Base-by-base conservation (phyloP, 1,140 invertebrate species). In the Heliconius hewitsoni region DNA sequence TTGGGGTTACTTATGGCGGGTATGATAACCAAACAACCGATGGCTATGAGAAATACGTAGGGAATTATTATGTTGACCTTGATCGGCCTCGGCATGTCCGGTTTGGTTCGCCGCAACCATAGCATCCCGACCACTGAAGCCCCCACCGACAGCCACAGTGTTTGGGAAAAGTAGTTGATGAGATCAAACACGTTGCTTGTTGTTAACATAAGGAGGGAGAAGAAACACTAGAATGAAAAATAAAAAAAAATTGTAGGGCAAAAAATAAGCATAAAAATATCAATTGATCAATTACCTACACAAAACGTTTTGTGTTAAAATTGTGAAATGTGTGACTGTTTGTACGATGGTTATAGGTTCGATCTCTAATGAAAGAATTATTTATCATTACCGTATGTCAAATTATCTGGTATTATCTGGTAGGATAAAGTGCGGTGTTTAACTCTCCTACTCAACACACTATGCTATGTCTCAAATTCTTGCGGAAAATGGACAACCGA, bases 31-130 rank as follows among this genome's bases (percentile, higher is more conserved):
- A 99, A 94, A 82, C 98, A 98, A 46, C 96, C 95, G 85, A 98
- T 98, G 72, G 98, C 97, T 1, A 97, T 90, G 82, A 99, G 96
- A 89, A 99, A 99, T 19, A 97, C 87, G 39, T 98, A 96, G 1
- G 98, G 98, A 77, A 99, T 95, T 13, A 96, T 87, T n/a, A 98
- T 94, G 86, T 96, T 95, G 2, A 98, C 98, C 92, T 96, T 96
- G 60, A 98, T 98, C 0, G 98, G 98, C 78, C 98, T 94, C 0
- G 96, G 95, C 77, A 97, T 92, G 81, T 98, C 94, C 0, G 98
- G 98, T 85, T 93, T 95, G 94, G 95, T 86, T 91, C 96, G 95
- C 57, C 98, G 94, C 71, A 99, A 94, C 94, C 96, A 97, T 70
- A 99, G 93, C 89, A 99, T 96, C 13, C 97, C 97, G 0, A 96